Conservation (phyloP, 2,797 vertebrate genomes). For the Odontamblyopus lacepedii region DNA sequence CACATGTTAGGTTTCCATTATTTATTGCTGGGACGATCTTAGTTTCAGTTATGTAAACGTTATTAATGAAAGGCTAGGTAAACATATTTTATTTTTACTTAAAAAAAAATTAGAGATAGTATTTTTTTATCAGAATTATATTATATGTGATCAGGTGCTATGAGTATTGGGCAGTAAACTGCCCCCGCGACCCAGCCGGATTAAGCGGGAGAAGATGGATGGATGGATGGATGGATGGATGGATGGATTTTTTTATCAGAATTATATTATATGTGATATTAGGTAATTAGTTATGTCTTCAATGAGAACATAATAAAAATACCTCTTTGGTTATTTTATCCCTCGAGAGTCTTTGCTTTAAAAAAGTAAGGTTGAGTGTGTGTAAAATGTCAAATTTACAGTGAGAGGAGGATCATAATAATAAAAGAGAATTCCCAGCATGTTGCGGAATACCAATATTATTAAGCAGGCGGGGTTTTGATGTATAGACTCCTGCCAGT, state of each 20-base stretch:
- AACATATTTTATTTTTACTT: background rate
- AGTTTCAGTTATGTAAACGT: background rate
- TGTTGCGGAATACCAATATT: constrained; percentile 77
- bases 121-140: background rate
- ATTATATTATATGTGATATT: background rate
- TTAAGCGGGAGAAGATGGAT: too few relatives aligned
- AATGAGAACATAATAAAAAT: background rate
- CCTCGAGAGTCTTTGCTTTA: constrained; percentile 49
- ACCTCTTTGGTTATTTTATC: constrained; percentile 38
- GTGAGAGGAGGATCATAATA: constrained; percentile 32
- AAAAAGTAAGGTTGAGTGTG: constrained; percentile 62
- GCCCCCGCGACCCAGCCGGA: too few relatives aligned
- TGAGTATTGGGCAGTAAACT: too few relatives aligned
- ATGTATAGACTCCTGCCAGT: constrained; percentile 79
- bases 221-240: too few relatives aligned
- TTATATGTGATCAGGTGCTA: too few relatives aligned
- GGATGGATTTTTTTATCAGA: background rate
- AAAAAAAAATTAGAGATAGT: background rate
- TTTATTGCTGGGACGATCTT: background rate
- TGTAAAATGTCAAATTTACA: constrained; percentile 63
- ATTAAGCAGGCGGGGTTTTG: constrained; percentile 73
- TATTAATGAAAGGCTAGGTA: background rate
- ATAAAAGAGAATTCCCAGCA: constrained; percentile 60
- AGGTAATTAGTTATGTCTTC: background rate
- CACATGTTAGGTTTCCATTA: too few relatives aligned